These are phyloP conservation scores for Rotaria macrura DNA, from an alignment of 2,888 invertebrate genomes.

Conservation along the genomic window DNA sequence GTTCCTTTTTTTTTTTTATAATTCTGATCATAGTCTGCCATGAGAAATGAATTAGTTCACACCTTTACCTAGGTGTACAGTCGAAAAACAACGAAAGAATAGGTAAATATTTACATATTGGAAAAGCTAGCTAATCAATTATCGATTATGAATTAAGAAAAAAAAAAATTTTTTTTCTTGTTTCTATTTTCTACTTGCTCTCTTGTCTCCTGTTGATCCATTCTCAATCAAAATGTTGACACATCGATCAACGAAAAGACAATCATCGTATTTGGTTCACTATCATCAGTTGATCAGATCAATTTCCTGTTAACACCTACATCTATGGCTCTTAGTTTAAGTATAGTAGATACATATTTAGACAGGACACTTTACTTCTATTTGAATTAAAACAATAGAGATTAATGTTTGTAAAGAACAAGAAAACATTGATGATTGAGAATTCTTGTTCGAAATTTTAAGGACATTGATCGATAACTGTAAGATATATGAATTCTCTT, in stretches of 20 bases:
- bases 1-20: too few relatives aligned
- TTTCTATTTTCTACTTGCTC: too few relatives aligned
- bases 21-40: not conserved
- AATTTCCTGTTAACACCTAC: slow-evolving; percentile 11
- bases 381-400: not conserved
- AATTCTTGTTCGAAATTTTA: too few relatives aligned
- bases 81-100: not conserved
- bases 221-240: not conserved
- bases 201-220: not conserved
- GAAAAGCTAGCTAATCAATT: not conserved
- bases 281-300: not conserved
- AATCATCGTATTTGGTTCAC: not conserved
- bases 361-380: not conserved
- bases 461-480: too few relatives aligned
- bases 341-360: not conserved
- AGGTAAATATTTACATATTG: not conserved
- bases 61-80: not conserved
- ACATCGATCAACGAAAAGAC: not conserved
- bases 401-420: not conserved
- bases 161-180: too few relatives aligned
- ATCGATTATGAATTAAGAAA: not conserved
- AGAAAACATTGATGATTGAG: not conserved
- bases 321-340: not conserved
- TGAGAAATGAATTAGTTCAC: not conserved
- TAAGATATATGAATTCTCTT: too few relatives aligned